phyloP scores from a whole-genome alignment of 2,888 invertebrate species.

The Tineola bisselliella region DNA sequence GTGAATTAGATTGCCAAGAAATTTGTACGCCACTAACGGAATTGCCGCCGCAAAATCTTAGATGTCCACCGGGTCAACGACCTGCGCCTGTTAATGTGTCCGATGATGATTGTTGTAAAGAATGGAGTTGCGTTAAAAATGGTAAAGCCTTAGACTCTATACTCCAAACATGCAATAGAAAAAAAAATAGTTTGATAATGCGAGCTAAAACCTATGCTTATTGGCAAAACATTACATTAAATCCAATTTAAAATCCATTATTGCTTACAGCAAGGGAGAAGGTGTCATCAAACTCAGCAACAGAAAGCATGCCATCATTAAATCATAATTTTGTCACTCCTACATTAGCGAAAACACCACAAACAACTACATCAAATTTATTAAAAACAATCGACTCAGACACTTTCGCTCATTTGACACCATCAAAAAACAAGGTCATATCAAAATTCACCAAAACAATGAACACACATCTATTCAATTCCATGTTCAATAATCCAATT shows the following conservation, averaged over 20 bases:
- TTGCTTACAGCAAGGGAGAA: conserved; percentile 50
- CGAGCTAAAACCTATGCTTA: no score
- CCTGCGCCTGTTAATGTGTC: conserved; percentile 70
- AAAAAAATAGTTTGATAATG: no score
- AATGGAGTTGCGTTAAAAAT: conserved; percentile 73
- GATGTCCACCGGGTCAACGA: conserved; percentile 75
- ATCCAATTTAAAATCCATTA: no score
- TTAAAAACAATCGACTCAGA: conserved; percentile 28
- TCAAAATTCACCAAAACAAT: neutral
- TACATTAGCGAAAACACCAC: conserved; percentile 27
- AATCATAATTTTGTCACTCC: conserved; percentile 40
- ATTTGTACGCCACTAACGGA: conserved; percentile 82
- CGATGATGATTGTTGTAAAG: conserved; percentile 85
- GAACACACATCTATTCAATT: neutral
- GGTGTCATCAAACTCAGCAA: neutral
- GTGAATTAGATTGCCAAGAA: conserved; percentile 85
- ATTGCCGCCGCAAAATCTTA: conserved; percentile 77
- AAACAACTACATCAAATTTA: conserved; percentile 26
- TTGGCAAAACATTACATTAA: no score
- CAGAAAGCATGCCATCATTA: conserved; percentile 4
- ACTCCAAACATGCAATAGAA: neutral
- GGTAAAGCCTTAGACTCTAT: conserved; percentile 25
- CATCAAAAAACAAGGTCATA: neutral
- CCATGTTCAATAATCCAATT: neutral
- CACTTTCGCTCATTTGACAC: neutral